Percentiles rank a stretch among this genome's conserved stretches.
phyloP scores from a whole-genome alignment of 2,888 invertebrate species.

The Microdon myrmicae region DNA sequence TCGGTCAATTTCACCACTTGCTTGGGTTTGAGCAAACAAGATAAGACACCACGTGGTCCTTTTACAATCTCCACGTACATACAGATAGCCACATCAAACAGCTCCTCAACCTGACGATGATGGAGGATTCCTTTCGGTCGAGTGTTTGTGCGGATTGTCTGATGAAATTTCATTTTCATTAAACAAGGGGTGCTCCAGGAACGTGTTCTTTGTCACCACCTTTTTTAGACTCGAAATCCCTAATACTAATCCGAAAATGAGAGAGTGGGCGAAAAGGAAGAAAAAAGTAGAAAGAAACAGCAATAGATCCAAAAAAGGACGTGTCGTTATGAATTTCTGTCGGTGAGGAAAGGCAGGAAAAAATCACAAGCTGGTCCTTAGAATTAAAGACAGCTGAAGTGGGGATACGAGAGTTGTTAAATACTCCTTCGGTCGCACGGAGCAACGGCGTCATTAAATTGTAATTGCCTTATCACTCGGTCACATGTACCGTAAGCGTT shows the following conservation, averaged over 20 bases:
- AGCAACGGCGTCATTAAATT: slow-evolving; percentile 45
- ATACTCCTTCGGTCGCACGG: slow-evolving; percentile 27
- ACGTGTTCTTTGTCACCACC: slow-evolving; percentile 24
- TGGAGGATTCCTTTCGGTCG: background rate
- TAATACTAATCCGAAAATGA: too few relatives aligned
- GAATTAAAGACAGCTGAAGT: too few relatives aligned
- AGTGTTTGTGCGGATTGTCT: slow-evolving; percentile 19
- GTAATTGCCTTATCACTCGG: slow-evolving; percentile 46
- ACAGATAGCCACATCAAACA: slow-evolving; percentile 17
- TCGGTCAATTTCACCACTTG: slow-evolving; percentile 27
- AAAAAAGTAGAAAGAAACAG: slow-evolving; percentile 16
- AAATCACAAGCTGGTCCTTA: background rate
- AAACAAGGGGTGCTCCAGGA: slow-evolving; percentile 22
- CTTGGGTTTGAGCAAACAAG: slow-evolving; percentile 42
- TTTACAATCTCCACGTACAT: too few relatives aligned
- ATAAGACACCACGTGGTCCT: slow-evolving; percentile 33
- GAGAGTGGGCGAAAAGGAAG: slow-evolving; percentile 13
- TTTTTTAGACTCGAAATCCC: slow-evolving; percentile 16
- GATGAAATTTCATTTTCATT: slow-evolving; percentile 39
- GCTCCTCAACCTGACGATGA: background rate
- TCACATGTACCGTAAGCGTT: slow-evolving; percentile 16
- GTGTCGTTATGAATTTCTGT: slow-evolving; percentile 13
- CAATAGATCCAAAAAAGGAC: too few relatives aligned
- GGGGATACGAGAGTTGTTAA: too few relatives aligned
- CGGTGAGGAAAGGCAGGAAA: background rate